Evolutionary conservation across 2,888 invertebrate genomes (phyloP).

Genomic region (Epistrophella euchroma): DNA sequence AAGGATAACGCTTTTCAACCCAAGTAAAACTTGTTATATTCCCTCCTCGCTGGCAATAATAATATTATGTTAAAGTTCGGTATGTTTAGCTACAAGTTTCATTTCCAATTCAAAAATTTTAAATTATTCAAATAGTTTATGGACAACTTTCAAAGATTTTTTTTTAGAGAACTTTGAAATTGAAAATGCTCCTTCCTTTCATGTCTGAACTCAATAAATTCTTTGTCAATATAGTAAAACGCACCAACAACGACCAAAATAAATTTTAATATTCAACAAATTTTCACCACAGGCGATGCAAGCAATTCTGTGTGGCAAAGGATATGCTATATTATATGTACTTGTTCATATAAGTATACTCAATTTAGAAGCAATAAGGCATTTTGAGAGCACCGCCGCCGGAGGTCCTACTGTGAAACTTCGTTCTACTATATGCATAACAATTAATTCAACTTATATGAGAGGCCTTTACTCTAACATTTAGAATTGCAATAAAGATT

Average conservation of each 20-base stretch:
- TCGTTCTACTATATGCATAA: background rate
- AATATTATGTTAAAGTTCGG: background rate
- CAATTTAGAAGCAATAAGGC: background rate
- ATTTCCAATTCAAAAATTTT: background rate
- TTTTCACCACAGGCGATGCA: constrained; percentile 1
- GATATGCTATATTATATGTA: background rate
- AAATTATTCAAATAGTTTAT: background rate
- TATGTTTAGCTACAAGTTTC: background rate
- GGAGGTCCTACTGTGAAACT: background rate
- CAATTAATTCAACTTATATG: background rate
- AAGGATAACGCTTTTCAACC: no score
- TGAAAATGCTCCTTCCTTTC: background rate
- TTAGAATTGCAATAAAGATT: background rate
- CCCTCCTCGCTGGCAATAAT: background rate
- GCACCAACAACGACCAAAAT: background rate
- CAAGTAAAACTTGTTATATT: no score
- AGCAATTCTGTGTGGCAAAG: background rate
- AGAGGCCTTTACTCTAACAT: background rate
- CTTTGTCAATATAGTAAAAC: background rate
- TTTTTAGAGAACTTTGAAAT: background rate
- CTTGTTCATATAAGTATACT: background rate
- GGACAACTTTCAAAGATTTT: background rate
- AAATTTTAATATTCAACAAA: background rate
- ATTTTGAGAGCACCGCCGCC: background rate
- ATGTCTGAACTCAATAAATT: background rate